Evolutionary conservation across 2,797 vertebrate species (phyloP).

Genomic region (Clarias platycephalus): DNA sequence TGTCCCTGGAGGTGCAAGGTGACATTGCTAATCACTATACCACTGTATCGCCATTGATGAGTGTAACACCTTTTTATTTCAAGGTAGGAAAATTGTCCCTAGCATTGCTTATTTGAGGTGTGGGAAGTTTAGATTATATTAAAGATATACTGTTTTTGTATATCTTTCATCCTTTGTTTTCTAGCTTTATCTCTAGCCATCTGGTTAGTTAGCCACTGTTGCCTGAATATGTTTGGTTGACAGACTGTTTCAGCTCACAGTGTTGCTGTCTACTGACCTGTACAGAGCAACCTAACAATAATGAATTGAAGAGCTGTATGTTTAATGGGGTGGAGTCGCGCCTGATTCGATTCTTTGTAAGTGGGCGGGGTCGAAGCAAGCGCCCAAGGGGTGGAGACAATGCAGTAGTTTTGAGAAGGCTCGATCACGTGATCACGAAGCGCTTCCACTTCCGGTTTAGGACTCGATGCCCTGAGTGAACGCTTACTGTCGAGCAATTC

Average conservation of each 20-base stretch:
- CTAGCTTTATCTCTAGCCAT: not conserved
- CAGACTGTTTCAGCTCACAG: not conserved
- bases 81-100: too few relatives aligned
- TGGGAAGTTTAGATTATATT: not conserved
- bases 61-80: too few relatives aligned
- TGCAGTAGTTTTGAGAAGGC: not conserved
- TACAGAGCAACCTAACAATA: not conserved
- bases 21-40: too few relatives aligned
- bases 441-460: conserved; percentile 17
- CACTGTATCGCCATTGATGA: too few relatives aligned
- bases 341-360: not conserved
- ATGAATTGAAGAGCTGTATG: not conserved
- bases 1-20: too few relatives aligned
- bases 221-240: not conserved
- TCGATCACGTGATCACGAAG: not conserved
- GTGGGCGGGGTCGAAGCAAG: not conserved
- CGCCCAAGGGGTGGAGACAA: not conserved
- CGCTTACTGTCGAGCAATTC: not conserved
- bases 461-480: not conserved
- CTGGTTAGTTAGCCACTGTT: not conserved
- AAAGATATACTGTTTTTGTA: not conserved
- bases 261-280: not conserved
- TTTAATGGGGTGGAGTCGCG: not conserved
- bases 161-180: not conserved
- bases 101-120: too few relatives aligned